These are phyloP conservation scores for Henricia sp. DNA, from an alignment of 53 echinoderm and acorn worm genomes.

Conservation along the genomic window DNA sequence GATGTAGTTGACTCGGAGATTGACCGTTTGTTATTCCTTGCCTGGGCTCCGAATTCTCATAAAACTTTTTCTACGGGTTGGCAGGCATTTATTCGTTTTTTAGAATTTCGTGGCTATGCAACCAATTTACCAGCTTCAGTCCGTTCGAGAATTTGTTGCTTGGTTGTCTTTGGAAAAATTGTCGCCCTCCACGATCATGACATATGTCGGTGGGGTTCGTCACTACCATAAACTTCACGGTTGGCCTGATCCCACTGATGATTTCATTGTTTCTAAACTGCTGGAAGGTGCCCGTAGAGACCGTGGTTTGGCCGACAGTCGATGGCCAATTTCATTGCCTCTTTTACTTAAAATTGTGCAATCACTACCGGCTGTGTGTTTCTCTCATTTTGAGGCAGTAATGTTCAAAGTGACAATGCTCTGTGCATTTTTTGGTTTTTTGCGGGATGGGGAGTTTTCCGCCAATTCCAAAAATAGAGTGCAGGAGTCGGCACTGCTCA, in stretches of 20 bases:
- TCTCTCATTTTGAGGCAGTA: background rate
- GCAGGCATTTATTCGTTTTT: background rate
- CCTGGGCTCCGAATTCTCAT: background rate
- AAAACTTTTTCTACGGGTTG: background rate
- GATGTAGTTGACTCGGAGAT: background rate
- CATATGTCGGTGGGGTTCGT: background rate
- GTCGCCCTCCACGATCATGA: constrained; percentile 15
- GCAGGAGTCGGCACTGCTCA: background rate
- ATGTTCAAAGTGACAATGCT: background rate
- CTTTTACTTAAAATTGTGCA: background rate
- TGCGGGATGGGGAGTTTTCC: background rate
- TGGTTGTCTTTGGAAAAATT: background rate
- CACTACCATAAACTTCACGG: background rate
- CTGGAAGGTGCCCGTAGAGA: background rate
- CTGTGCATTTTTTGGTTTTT: background rate
- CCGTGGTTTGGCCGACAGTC: background rate
- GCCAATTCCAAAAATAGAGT: background rate
- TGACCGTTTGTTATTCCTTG: background rate
- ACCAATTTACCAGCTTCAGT: background rate
- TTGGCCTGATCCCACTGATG: background rate
- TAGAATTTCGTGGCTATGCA: too few species aligned
- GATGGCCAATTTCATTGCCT: constrained; percentile 17
- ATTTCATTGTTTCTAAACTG: constrained; percentile 1
- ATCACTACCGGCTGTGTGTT: background rate
- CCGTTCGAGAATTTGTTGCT: constrained; percentile 7